These are phyloP conservation scores for Magallana gigas DNA, from an alignment of 1,140 invertebrate species.

Conservation along the genomic window DNA sequence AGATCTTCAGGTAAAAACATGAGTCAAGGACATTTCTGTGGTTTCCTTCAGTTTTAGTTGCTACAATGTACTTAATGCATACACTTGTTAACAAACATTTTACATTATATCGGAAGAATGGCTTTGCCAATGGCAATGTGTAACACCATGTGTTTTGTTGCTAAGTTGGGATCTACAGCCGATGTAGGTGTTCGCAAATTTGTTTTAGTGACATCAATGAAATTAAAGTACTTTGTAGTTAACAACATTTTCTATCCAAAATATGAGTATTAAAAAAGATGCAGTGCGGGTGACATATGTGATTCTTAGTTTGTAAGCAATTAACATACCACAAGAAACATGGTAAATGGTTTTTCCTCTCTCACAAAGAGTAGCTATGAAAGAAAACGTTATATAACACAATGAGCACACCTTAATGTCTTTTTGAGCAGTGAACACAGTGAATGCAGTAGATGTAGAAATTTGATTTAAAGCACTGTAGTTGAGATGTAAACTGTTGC, in stretches of 20 bases:
- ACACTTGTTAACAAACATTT: not conserved
- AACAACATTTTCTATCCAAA: not conserved
- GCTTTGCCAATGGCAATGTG: conserved; percentile 3
- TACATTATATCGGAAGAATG: not conserved
- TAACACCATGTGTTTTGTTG: conserved; percentile 15
- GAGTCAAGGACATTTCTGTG: conserved; percentile 33
- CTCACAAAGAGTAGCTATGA: not conserved
- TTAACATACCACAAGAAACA: not conserved
- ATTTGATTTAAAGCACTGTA: not conserved
- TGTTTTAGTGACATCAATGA: not conserved
- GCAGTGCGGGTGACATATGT: not conserved
- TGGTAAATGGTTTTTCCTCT: not conserved
- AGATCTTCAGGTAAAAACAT: conserved; percentile 81
- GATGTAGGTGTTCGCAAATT: not conserved
- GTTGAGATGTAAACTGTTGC: not conserved
- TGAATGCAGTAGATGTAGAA: not conserved
- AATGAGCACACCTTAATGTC: not conserved
- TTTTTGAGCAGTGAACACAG: not conserved
- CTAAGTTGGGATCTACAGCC: not conserved
- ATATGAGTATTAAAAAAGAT: not conserved
- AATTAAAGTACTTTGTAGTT: not conserved
- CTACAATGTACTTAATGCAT: not conserved
- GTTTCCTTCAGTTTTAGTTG: not conserved
- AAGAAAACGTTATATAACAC: not conserved
- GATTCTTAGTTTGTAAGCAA: conserved; percentile 7